Conservation (phyloP, 1,140 invertebrate genomes). For the Euborellia annulipes region DNA sequence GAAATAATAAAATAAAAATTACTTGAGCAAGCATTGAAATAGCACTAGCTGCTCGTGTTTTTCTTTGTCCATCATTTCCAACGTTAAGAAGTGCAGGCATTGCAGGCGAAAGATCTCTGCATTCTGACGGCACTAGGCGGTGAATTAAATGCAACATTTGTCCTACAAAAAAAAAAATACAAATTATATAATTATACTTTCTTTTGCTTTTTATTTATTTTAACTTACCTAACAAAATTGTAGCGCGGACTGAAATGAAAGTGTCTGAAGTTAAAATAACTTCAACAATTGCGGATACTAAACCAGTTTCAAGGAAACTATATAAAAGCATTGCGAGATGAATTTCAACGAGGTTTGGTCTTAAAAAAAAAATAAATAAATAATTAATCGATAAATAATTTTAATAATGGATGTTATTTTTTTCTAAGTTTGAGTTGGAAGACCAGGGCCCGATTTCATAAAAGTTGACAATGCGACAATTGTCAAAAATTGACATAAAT, state of each 20-base stretch:
- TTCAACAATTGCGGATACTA: conserved; percentile 77
- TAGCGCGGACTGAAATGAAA: conserved; percentile 76
- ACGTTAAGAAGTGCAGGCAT: conserved; percentile 52
- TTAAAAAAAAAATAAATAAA: conserved; percentile 26
- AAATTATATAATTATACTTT: not conserved
- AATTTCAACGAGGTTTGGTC: conserved; percentile 80
- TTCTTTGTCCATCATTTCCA: too few species aligned
- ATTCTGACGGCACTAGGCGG: conserved; percentile 64
- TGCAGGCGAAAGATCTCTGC: conserved; percentile 63
- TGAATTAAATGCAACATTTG: conserved; percentile 77
- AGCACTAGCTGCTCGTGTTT: too few species aligned
- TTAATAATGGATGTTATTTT: too few species aligned
- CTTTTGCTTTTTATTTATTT: too few species aligned
- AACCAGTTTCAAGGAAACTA: conserved; percentile 68
- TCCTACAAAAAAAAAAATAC: conserved; percentile 26
- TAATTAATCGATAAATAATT: too few species aligned
- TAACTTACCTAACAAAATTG: conserved; percentile 57
- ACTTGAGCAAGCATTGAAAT: too few species aligned
- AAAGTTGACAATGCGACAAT: too few species aligned
- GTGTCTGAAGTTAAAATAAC: conserved; percentile 78
- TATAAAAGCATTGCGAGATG: conserved; percentile 79
- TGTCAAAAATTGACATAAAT: too few species aligned
- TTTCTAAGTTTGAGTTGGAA: too few species aligned
- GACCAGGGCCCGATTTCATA: too few species aligned
- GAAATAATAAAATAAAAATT: not conserved